Conservation (phyloP, 2,888 invertebrate species). For the Rotaria sp. region DNA sequence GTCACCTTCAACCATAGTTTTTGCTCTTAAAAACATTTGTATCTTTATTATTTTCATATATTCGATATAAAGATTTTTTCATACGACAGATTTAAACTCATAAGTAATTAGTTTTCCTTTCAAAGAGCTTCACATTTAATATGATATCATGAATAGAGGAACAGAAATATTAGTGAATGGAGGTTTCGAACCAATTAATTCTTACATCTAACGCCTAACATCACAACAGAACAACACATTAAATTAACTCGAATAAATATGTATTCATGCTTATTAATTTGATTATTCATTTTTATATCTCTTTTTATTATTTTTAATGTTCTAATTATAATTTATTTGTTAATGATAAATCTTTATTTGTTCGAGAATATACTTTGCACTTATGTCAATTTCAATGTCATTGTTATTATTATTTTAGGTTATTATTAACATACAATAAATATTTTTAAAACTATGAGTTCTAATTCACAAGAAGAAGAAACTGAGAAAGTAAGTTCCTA, state of each 20-base stretch:
- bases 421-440: neutral
- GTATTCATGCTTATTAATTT: neutral
- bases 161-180: neutral
- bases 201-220: neutral
- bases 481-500: neutral
- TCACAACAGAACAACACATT: constrained; percentile 22
- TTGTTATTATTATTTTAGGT: neutral
- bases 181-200: neutral
- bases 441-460: neutral
- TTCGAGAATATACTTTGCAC: neutral
- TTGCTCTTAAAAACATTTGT: neutral
- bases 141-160: neutral
- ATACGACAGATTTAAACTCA: neutral
- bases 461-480: neutral
- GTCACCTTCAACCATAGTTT: neutral
- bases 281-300: neutral
- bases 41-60: neutral
- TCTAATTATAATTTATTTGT: too few relatives aligned
- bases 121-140: neutral
- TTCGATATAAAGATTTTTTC: neutral
- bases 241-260: neutral
- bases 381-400: neutral
- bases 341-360: neutral
- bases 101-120: neutral
- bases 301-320: neutral